Percentiles rank a stretch among this genome's conserved stretches.
phyloP scores from a whole-genome alignment of 2,888 invertebrate species.

The Lasiommata megera region DNA sequence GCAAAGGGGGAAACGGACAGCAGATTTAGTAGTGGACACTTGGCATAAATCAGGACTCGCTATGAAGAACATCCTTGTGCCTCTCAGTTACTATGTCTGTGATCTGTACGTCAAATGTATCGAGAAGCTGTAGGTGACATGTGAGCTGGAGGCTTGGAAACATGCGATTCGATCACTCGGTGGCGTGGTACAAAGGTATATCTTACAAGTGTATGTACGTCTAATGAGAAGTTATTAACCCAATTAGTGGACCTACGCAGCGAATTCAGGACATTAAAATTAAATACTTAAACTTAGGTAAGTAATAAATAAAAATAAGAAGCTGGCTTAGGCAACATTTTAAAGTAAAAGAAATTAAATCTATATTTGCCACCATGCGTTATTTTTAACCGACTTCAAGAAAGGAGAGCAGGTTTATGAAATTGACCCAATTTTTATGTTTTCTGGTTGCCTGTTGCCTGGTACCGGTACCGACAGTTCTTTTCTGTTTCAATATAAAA shows the following conservation, averaged over 20 bases:
- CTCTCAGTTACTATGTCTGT: slow-evolving; percentile 77
- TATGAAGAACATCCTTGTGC: slow-evolving; percentile 66
- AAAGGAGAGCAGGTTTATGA: neutral
- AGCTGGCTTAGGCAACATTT: slow-evolving; percentile 15
- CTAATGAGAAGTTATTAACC: slow-evolving; percentile 56
- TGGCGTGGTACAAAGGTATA: slow-evolving; percentile 77
- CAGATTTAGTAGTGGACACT: slow-evolving; percentile 36
- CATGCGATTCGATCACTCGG: slow-evolving; percentile 81
- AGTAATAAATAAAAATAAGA: slow-evolving; percentile 30
- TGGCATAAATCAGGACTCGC: slow-evolving; percentile 31
- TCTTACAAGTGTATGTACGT: slow-evolving; percentile 73
- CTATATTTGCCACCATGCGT: slow-evolving; percentile 22
- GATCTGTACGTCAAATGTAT: slow-evolving; percentile 71
- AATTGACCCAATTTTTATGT: neutral
- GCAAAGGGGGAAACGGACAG: slow-evolving; percentile 65
- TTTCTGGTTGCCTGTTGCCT: too few relatives aligned
- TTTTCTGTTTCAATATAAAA: too few relatives aligned
- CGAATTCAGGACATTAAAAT: slow-evolving; percentile 32
- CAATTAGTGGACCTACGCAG: slow-evolving; percentile 39
- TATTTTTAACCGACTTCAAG: slow-evolving; percentile 1
- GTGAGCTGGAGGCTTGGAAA: slow-evolving; percentile 79
- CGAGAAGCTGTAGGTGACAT: slow-evolving; percentile 80
- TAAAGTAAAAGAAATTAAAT: slow-evolving; percentile 12
- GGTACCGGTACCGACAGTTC: too few relatives aligned
- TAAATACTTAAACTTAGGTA: slow-evolving; percentile 34